A percentile compares a stretch with the other conserved stretches of the same genome.
These are phyloP conservation scores for Choristoneura rosaceana DNA, from an alignment of 2,888 invertebrate species.

Conservation along the genomic window DNA sequence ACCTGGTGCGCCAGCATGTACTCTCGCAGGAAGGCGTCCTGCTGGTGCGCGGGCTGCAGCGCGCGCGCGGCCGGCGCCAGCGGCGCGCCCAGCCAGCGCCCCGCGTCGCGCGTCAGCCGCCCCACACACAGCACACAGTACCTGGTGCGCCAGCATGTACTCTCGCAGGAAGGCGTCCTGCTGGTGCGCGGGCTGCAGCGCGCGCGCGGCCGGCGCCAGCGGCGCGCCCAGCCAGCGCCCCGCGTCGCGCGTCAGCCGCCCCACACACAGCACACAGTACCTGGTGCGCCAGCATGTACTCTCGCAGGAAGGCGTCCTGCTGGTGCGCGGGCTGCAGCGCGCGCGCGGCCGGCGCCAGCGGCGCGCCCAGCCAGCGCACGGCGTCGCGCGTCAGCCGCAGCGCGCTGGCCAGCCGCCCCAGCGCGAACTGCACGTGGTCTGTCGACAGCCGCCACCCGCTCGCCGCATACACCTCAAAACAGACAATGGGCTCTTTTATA, in stretches of 20 bases:
- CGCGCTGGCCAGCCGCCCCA: constrained; percentile 95
- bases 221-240: constrained; percentile 84
- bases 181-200: constrained; percentile 43
- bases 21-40: constrained; percentile 93
- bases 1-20: constrained; percentile 95
- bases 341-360: constrained; percentile 89
- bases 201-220: constrained; percentile 93
- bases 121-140: constrained; percentile 58
- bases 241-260: neutral
- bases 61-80: constrained; percentile 88
- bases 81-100: constrained; percentile 90
- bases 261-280: constrained; percentile 70
- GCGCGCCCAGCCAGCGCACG: constrained; percentile 89
- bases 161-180: too few species aligned
- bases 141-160: too few species aligned
- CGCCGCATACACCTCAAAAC: constrained; percentile 87
- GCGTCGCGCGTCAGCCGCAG: constrained; percentile 88
- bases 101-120: constrained; percentile 86
- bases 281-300: constrained; percentile 94
- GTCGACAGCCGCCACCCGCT: constrained; percentile 96
- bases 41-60: constrained; percentile 90
- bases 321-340: constrained; percentile 89
- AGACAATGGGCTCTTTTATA: too few species aligned
- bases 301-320: constrained; percentile 93
- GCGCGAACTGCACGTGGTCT: constrained; percentile 98